Evolutionary conservation across 2,113 vertebrate species (phyloP), one percentile per base, ranked within the genome.

Genomic region (Danionella cerebrum): DNA sequence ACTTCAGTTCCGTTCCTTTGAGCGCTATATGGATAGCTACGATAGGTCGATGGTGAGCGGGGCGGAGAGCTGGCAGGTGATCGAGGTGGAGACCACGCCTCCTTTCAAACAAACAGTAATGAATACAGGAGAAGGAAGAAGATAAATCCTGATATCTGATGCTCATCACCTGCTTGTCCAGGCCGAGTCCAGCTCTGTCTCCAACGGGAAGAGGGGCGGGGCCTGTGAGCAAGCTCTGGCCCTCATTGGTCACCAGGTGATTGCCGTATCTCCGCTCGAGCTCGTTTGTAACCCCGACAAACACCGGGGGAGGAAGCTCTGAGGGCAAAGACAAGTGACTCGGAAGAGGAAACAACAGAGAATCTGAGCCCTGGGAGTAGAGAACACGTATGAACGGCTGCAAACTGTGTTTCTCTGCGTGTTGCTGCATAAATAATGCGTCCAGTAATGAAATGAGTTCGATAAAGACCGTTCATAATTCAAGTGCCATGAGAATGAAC

Each of bases 301-400:
- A 95, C 53, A 86, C 87, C 41, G 94, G 93, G 54, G 94, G 89
- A 73, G 94, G 92, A 80, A 97, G 81, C 80, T 93, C 95, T 96
- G 78, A 0, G 65, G 10, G 12, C 10, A 27, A 42, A 16, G 9
- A 31, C 19, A 12, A 53, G 19, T 18, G 27, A 33, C 31, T 52
- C 33, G 38, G 18, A 38, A 55, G 12, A 38, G 33, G 5, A 2
- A 12, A 19, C n/a, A n/a, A n/a, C n/a, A n/a, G n/a, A n/a, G n/a
- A n/a, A n/a, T n/a, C n/a, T n/a, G n/a, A n/a, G n/a, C n/a, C n/a
- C n/a, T n/a, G n/a, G n/a, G n/a, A n/a, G n/a, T n/a, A n/a, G n/a
- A n/a, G n/a, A n/a, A n/a, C n/a, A n/a, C n/a, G n/a, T n/a, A n/a
- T n/a, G n/a, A n/a, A n/a, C n/a, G 29, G 3, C 10, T 52, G 13